phyloP scores from a whole-genome alignment of 2,113 vertebrate genomes.

The Antidorcas marsupialis region DNA sequence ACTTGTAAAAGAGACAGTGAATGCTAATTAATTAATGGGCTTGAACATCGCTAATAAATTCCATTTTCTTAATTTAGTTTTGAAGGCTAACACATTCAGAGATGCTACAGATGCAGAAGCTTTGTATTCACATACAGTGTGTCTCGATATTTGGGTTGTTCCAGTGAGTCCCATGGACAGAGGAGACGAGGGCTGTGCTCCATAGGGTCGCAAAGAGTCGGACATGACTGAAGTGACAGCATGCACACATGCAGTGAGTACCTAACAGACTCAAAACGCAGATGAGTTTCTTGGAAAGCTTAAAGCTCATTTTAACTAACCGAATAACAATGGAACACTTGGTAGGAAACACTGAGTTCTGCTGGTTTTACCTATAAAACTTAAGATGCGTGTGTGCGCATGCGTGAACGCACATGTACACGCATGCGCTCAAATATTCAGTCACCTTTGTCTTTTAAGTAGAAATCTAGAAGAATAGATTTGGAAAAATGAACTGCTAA shows the following conservation, averaged over 20 bases:
- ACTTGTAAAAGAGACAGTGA: neutral
- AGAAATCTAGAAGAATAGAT: neutral
- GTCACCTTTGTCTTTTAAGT: neutral
- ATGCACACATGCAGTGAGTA: neutral
- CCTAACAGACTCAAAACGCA: neutral
- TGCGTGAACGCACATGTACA: fast-evolving
- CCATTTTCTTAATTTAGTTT: neutral
- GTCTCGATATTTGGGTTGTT: neutral
- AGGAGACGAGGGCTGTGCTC: neutral
- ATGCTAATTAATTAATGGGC: neutral
- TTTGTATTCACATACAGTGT: neutral
- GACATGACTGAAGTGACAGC: neutral
- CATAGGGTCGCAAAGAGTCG: neutral
- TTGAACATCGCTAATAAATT: neutral
- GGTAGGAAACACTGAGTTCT: neutral
- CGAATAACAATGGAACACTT: neutral
- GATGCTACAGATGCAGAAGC: neutral
- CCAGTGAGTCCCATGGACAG: neutral
- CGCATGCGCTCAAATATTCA: neutral
- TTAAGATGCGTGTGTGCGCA: neutral
- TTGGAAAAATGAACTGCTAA: neutral
- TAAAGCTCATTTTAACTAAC: neutral
- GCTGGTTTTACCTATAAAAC: neutral
- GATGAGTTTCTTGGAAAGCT: neutral
- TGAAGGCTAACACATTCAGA: neutral